Evolutionary conservation across 2,113 vertebrate species (phyloP).

Genomic region (Coryphaenoides rupestris): DNA sequence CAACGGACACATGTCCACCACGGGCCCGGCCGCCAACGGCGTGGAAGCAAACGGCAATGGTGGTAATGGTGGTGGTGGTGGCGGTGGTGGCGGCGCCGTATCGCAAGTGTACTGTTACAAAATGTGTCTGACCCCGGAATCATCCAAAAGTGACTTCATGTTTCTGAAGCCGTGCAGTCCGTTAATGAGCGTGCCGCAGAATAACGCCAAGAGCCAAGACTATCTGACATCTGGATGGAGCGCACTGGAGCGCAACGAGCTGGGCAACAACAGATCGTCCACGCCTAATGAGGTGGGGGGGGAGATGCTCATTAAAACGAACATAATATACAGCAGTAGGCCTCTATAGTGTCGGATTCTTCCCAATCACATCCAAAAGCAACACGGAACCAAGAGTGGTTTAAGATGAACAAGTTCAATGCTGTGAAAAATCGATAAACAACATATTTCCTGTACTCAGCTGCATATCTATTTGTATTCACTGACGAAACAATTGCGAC

Average conservation of each 20-base stretch:
- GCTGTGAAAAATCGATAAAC: neutral
- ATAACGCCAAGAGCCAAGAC: conserved; percentile 73
- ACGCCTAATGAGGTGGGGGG: conserved; percentile 76
- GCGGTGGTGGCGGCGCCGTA: conserved; percentile 31
- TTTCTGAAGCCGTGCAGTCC: conserved; percentile 84
- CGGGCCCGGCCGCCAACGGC: conserved; percentile 50
- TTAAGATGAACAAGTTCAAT: neutral
- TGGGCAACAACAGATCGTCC: conserved; percentile 50
- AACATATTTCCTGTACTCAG: neutral
- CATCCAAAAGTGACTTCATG: conserved; percentile 86
- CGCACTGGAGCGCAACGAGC: conserved; percentile 46
- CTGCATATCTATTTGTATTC: neutral
- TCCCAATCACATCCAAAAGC: too few species aligned
- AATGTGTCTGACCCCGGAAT: conserved; percentile 82
- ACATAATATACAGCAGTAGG: too few species aligned
- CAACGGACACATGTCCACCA: conserved; percentile 57
- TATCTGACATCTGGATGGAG: conserved; percentile 69
- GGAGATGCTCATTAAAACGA: too few species aligned
- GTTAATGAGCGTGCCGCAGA: conserved; percentile 52
- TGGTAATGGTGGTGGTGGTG: too few species aligned
- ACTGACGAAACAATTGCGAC: neutral
- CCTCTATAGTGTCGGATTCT: too few species aligned
- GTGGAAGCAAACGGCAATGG: conserved; percentile 54
- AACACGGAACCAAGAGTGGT: neutral
- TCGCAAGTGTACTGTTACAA: conserved; percentile 84